Percentiles rank a stretch among this genome's conserved stretches.
Evolutionary conservation across 2,113 vertebrate genomes (phyloP).

Genomic region (Ifrita kowaldi): DNA sequence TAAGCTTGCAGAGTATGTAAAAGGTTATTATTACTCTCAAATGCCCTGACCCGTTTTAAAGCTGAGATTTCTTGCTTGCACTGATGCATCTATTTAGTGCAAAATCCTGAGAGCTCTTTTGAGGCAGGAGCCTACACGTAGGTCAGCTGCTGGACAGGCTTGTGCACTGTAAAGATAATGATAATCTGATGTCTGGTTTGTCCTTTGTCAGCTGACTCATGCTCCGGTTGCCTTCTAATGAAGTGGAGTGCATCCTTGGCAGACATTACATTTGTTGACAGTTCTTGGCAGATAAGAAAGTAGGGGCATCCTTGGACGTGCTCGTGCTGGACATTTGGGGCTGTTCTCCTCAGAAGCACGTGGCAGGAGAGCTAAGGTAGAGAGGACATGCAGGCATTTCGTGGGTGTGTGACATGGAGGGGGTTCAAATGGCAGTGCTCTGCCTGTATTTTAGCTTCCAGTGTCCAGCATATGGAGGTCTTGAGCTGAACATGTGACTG

Average conservation of each 20-base stretch:
- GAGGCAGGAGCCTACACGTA: background rate
- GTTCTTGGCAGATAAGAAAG: background rate
- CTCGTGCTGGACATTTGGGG: background rate
- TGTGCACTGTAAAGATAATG: background rate
- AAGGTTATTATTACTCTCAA: background rate
- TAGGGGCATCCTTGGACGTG: background rate
- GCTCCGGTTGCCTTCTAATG: background rate
- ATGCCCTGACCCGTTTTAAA: background rate
- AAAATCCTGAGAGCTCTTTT: background rate
- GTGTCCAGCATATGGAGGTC: too few relatives aligned
- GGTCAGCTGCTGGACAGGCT: background rate
- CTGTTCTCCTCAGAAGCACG: background rate
- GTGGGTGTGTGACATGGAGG: background rate
- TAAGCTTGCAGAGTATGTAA: background rate
- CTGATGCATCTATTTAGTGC: background rate
- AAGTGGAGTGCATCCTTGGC: background rate
- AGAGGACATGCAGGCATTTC: background rate
- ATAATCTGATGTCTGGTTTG: background rate
- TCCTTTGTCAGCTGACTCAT: background rate
- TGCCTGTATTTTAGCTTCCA: background rate
- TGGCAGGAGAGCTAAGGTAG: background rate
- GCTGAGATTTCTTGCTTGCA: background rate
- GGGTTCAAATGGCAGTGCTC: background rate
- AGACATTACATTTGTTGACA: background rate
- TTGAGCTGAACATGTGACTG: background rate